Evolutionary conservation across 2,888 invertebrate genomes (phyloP).

Genomic region (Harpagoxenus sublaevis): DNA sequence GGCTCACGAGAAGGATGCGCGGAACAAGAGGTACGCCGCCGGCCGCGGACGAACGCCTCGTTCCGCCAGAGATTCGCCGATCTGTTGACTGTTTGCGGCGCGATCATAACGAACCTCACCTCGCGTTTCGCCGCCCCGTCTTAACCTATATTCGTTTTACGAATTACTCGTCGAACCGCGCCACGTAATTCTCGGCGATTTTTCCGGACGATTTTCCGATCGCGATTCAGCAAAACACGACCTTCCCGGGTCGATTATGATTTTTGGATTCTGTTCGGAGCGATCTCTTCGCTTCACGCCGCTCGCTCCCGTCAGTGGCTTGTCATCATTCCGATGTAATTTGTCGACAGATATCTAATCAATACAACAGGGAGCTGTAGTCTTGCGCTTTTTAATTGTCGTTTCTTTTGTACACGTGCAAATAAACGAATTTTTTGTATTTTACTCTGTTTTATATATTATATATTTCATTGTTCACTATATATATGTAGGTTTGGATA

Average conservation of each 20-base stretch:
- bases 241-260: background rate
- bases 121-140: background rate
- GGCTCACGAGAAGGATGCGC: slow-evolving; percentile 86
- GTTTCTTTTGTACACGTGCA: no score
- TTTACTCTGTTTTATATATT: background rate
- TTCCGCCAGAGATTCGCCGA: background rate
- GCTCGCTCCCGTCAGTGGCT: background rate
- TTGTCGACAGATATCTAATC: slow-evolving; percentile 1
- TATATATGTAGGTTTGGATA: background rate
- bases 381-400: background rate
- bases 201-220: background rate
- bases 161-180: background rate
- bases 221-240: background rate
- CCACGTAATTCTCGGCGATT: background rate
- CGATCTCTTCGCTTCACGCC: background rate
- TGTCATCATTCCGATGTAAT: background rate
- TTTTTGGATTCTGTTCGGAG: background rate
- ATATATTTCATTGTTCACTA: background rate
- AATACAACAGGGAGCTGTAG: background rate
- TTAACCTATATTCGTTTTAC: slow-evolving; percentile 45
- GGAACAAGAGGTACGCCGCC: slow-evolving; percentile 86
- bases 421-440: background rate
- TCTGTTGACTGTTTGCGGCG: background rate
- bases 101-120: background rate
- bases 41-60: background rate